Evolutionary conservation across 2,797 vertebrate species (phyloP), one percentile per base, ranked within the genome.

Genomic region (Sebastes cheni): DNA sequence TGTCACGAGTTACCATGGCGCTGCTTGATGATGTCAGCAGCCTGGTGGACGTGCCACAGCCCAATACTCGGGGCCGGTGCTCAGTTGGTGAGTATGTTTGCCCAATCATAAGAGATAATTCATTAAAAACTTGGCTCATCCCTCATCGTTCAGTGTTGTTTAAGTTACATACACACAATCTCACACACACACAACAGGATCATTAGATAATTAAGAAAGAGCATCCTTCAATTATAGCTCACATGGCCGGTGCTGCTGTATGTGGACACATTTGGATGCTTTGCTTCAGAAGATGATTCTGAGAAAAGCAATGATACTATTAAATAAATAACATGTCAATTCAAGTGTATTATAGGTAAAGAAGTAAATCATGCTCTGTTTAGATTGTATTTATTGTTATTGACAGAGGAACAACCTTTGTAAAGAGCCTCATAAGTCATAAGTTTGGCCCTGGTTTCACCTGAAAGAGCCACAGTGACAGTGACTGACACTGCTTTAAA

Each of bases 11-110:
- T 83, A 97, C 95, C 65, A 94, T 94, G 86, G 95, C 96, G 1
- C 89, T 98, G 83, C 94, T 97, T 70, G 96, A 97, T 78, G 96
- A 97, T 82, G 96, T 97, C 55, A 96, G 96, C 84, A 94, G 92
- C 76, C 82, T 96, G 76, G 94, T 97, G 86, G 96, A 96, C 0
- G 91, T 93, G 50, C 96, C 96, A 23, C 95, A 94, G 30, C 82
- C 93, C 34, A 94, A 92, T 67, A 78, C 77, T 30, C 93, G 89
- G 27, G 96, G 97, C 73, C 93, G 92, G 80, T 98, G 97, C 88
- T 95, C 95, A 25, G 93, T 95, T 64, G 97, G 97, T 96, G 93
- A 96, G 97, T 96, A 79, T 74, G 61, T 42, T 36, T 67, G 29
- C 30, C 67, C 18, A 75, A 58, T 23, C 61, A 75, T 7, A 56